These are phyloP conservation scores for Genyomyrus donnyi DNA, from an alignment of 2,113 vertebrate species.

Conservation along the genomic window DNA sequence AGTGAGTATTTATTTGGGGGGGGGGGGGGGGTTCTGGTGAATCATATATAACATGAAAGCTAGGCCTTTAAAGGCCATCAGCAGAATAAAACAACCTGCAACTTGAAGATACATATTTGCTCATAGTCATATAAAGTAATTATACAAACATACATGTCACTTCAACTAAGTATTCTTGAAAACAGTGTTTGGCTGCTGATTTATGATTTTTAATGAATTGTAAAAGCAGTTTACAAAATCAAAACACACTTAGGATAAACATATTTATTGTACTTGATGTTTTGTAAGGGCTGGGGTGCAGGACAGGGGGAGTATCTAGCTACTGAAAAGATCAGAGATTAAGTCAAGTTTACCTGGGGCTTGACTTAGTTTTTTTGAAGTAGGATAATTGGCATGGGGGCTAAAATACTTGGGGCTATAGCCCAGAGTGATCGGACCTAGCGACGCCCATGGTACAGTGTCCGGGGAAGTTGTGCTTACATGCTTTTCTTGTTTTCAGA, in stretches of 20 bases:
- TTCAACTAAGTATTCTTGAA: not conserved
- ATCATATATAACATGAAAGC: not conserved
- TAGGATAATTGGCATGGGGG: too few relatives aligned
- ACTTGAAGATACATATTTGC: not conserved
- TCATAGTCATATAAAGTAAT: not conserved
- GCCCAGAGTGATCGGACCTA: too few relatives aligned
- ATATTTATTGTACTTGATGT: not conserved
- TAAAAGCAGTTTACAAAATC: not conserved
- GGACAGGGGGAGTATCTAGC: too few relatives aligned
- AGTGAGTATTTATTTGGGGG: not conserved
- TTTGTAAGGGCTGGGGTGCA: not conserved
- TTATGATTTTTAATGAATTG: not conserved
- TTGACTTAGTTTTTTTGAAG: too few relatives aligned
- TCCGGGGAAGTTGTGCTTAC: not conserved
- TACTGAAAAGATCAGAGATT: too few relatives aligned
- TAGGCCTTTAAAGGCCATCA: not conserved
- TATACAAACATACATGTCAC: not conserved
- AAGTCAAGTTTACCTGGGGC: too few relatives aligned
- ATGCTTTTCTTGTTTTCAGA: slow-evolving; percentile 44
- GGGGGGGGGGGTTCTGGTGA: not conserved
- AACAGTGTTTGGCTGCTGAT: not conserved
- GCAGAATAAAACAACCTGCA: not conserved
- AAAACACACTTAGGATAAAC: not conserved
- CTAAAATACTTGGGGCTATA: too few relatives aligned
- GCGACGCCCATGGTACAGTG: too few relatives aligned